Base-by-base conservation (phyloP, 2,113 vertebrate species). In the Chauna torquata region DNA sequence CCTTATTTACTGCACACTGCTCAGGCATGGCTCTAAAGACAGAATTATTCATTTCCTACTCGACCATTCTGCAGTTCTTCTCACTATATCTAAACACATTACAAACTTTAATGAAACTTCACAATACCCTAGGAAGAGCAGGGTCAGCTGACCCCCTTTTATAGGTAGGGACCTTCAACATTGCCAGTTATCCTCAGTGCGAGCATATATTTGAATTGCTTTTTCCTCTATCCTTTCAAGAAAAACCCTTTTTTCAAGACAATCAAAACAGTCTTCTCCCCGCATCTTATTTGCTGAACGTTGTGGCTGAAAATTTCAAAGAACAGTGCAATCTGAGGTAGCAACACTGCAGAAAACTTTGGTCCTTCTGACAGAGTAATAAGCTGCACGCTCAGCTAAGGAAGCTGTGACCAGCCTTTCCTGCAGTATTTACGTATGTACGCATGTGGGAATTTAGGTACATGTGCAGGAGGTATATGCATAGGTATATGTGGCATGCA, bases 1-100 rank as follows among this genome's bases (percentile, higher is more conserved):
- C 95, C 92, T 96, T 97, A 97, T 97, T 97, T 97, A 97, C 92
- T 83, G 78, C 92, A 70, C 76, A 65, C 85, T 92, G 92, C 85
- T 94, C 90, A 94, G 68, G 55, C 93, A 85, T 59, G 45, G 30
- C 85, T 95, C 88, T 94, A 92, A 96, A 96, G 95, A 94, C 93
- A 90, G 96, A 97, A 96, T 96, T 94, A 96, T 96, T 97, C 82
- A 96, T 97, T 95, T 96, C 82, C 90, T 93, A 19, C 79, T 92
- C 3, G 8, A 75, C 92, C 86, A 40, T 94, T 94, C 74, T 68
- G 74, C 77, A 78, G 66, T 66, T 78, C 50, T 77, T 96, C 76
- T 88, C 64, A 27, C 59, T 95, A 32, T 65, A 7, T 82, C 78
- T 81, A 90, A 94, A 70, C 62, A 70, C 3, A 4, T 49, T 80